Evolutionary conservation across 2,113 vertebrate species (phyloP), one percentile per base, ranked within the genome.

Genomic region (Pluvialis apricaria): DNA sequence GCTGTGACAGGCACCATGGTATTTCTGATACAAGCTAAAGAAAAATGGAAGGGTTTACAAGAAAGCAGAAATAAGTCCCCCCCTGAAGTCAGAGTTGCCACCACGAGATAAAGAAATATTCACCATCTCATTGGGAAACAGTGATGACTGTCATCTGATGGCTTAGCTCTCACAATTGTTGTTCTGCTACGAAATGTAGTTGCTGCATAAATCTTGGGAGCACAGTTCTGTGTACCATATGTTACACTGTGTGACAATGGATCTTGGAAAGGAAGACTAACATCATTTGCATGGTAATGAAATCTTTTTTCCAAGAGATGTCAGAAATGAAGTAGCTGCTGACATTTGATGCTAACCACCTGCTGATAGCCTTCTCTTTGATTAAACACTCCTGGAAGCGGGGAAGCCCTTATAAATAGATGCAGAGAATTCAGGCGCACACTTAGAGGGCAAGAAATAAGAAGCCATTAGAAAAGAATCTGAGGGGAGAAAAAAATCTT

Each of bases 271-370:
- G 70, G 66, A 84, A 88, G 45, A 42, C 44, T 85, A 91, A 72
- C 82, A 66, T 92, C 26, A 84, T 96, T 94, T 94, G 93, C 86
- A 92, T 89, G 77, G 73, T 92, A 96, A 97, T 94, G 70, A 95
- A 88, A 76, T 26, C 47, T 91, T 86, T 91, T 82, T 91, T 80
- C 82, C 58, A 66, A n/a, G 78, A 88, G 60, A 71, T 81, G 49
- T 85, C 85, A 96, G 76, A 87, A 95, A 80, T 0, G 2, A 94
- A 91, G 79, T 54, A 83, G 83, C 45, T 94, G 78, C 72, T 95
- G 84, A 90, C 90, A 95, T 82, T 92, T 36, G 10, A 80, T 94
- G 91, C 55, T 86, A 77, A 92, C 44, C 75, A 65, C 88, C 88
- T 96, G 82, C 93, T 93, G 90, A 95, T 36, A 92, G 79, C 64